Conservation (phyloP, 2,888 invertebrate genomes). For the Ectemnius cavifrons region DNA sequence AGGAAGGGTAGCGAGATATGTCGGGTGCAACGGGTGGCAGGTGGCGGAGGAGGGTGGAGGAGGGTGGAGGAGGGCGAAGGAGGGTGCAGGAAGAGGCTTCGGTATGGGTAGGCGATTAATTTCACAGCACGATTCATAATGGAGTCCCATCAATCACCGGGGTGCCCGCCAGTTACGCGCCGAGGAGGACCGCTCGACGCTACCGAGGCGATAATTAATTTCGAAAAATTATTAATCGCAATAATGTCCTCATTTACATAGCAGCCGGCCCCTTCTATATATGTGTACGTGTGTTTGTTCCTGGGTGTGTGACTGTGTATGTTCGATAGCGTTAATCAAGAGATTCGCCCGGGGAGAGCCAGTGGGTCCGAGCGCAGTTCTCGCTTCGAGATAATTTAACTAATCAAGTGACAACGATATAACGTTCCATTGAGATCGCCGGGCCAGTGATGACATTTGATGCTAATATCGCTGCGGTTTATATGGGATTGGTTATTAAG, state of each 20-base stretch:
- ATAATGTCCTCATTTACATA: slow-evolving; percentile 67
- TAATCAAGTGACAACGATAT: slow-evolving; percentile 47
- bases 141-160: slow-evolving; percentile 72
- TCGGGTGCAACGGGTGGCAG: slow-evolving; percentile 27
- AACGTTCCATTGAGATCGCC: slow-evolving; percentile 19
- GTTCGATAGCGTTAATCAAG: slow-evolving; percentile 45
- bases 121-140: slow-evolving; percentile 72
- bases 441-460: slow-evolving; percentile 15
- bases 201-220: slow-evolving; percentile 69
- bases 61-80: slow-evolving; percentile 37
- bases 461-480: not conserved
- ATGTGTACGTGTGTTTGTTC: no score
- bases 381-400: slow-evolving; percentile 52
- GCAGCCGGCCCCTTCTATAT: slow-evolving; percentile 36
- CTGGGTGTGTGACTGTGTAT: no score
- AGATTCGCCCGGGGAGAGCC: slow-evolving; percentile 44
- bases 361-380: slow-evolving; percentile 26
- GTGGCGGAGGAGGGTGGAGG: slow-evolving; percentile 29
- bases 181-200: slow-evolving; percentile 40
- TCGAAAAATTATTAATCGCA: slow-evolving; percentile 72
- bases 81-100: slow-evolving; percentile 27
- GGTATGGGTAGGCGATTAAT: slow-evolving; percentile 67
- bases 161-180: slow-evolving; percentile 57
- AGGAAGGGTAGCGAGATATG: slow-evolving; percentile 47
- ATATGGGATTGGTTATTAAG: no score